Percentiles rank a stretch among this genome's conserved stretches.
Evolutionary conservation across 1,140 invertebrate genomes (phyloP).

Genomic region (Daktulosphaira vitifoliae): DNA sequence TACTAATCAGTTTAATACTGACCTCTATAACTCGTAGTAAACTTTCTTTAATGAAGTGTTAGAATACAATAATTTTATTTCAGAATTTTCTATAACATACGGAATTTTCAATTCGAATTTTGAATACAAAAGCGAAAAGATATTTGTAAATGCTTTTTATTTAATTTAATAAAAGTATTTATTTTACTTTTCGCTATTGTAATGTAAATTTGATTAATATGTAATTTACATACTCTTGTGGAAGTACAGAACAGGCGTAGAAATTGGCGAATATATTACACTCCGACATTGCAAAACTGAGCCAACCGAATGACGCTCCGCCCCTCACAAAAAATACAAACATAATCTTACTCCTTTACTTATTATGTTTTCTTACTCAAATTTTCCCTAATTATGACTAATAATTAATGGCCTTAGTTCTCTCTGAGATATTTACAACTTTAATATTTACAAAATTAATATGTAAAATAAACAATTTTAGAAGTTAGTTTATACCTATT

Average conservation of each 20-base stretch:
- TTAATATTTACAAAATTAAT: background rate
- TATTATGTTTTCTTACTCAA: constrained; percentile 5
- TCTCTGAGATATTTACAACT: background rate
- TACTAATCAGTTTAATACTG: no score
- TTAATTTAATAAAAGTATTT: no score
- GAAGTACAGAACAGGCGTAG: background rate
- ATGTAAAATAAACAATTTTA: background rate
- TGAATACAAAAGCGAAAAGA: no score
- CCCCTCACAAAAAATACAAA: background rate
- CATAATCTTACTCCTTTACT: constrained; percentile 4
- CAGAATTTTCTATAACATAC: no score
- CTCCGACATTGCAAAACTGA: background rate
- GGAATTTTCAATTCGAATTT: no score
- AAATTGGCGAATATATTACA: background rate
- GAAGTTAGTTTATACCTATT: background rate
- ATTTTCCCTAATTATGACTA: background rate
- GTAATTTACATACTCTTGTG: no score
- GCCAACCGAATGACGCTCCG: constrained; percentile 26
- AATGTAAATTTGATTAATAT: no score
- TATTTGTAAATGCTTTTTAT: no score
- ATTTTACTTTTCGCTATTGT: no score
- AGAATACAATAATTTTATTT: no score
- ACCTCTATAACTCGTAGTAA: no score
- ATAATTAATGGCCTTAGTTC: background rate
- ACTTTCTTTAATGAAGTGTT: no score